Evolutionary conservation across 2,113 vertebrate species (phyloP).

Genomic region (Phrynocephalus versicolor): DNA sequence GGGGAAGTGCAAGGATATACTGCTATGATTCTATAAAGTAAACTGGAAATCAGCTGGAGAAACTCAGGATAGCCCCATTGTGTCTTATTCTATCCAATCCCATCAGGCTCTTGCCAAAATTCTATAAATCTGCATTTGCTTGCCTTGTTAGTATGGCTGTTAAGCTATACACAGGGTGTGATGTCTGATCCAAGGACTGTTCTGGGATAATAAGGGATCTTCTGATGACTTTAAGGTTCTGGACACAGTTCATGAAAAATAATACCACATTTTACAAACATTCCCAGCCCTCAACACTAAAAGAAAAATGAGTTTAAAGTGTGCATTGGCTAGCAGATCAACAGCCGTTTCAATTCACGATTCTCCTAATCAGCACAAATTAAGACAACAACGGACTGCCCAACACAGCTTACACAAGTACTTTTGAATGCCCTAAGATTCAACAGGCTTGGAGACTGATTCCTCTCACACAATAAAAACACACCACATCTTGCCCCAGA

Average conservation of each 20-base stretch:
- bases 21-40: neutral
- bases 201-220: neutral
- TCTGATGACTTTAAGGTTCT: neutral
- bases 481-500: neutral
- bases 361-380: neutral
- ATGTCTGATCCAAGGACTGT: neutral
- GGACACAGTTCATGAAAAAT: neutral
- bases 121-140: neutral
- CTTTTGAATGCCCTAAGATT: neutral
- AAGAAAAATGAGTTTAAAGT: neutral
- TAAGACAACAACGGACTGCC: neutral
- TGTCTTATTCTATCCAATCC: neutral
- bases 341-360: neutral
- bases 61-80: neutral
- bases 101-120: neutral
- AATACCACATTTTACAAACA: neutral
- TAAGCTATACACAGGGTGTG: neutral
- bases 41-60: neutral
- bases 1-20: neutral
- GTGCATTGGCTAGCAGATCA: neutral
- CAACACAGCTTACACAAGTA: no score
- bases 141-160: neutral
- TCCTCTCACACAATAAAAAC: neutral
- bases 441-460: neutral
- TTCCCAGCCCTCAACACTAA: neutral